A percentile compares a stretch with the other conserved stretches of the same genome.
These are phyloP conservation scores for Zeus faber DNA, from an alignment of 2,113 vertebrate species.

Conservation along the genomic window DNA sequence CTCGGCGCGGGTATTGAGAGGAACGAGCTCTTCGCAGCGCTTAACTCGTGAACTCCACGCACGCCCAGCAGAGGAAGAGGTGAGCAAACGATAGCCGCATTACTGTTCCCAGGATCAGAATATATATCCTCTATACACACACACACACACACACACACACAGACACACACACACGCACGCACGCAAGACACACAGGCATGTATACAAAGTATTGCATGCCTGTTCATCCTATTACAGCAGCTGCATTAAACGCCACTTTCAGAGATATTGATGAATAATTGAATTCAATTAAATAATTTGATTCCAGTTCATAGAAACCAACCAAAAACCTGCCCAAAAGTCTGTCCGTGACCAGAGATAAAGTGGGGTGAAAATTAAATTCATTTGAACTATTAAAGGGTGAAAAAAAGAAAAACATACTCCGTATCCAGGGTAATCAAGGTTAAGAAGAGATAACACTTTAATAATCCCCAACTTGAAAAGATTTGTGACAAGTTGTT, in stretches of 20 bases:
- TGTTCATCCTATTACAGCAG: too few species aligned
- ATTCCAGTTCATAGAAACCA: too few species aligned
- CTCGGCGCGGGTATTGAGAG: conserved; percentile 65
- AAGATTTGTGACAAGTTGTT: neutral
- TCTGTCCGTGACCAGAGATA: too few species aligned
- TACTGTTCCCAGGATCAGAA: conserved; percentile 67
- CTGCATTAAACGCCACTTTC: too few species aligned
- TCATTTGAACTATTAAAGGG: too few species aligned
- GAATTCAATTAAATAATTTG: too few species aligned
- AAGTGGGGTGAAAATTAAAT: too few species aligned
- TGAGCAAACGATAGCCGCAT: conserved; percentile 65
- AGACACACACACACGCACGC: conserved; percentile 17
- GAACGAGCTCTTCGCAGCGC: conserved; percentile 68
- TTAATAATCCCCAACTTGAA: neutral
- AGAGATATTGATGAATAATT: too few species aligned
- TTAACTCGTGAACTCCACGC: conserved; percentile 74
- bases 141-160: conserved; percentile 28
- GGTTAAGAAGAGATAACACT: conserved; percentile 2
- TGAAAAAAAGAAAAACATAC: too few species aligned
- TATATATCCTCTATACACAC: conserved; percentile 19
- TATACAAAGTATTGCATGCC: too few species aligned
- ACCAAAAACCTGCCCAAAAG: too few species aligned
- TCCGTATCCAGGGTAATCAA: too few species aligned
- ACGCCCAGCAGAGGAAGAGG: conserved; percentile 59
- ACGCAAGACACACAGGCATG: neutral